Base-by-base conservation (phyloP, 2,888 invertebrate genomes). In the Standfussiana lucernea region DNA sequence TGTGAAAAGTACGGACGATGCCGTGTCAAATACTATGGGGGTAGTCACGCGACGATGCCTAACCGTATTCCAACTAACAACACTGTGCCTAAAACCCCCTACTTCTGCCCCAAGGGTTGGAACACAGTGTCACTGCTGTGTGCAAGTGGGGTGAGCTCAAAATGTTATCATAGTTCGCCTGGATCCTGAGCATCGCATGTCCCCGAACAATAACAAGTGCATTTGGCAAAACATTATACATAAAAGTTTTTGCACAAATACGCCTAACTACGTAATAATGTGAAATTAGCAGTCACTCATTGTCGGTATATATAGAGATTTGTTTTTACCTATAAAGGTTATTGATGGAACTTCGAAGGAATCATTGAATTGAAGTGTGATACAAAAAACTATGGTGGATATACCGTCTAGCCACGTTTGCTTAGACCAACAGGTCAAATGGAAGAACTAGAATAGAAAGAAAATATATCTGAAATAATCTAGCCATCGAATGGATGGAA, bases 161-260 rank as follows among this genome's bases (percentile, higher is more conserved):
- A 92, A 92, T 91, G 90, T 92, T 94, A 93, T 92, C 93, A 92
- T 89, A 89, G 90, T 92, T 93, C 53, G 79, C 90, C 92, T 83
- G 93, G 91, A 89, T 91, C 91, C 92, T 90, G 93, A 93, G 94
- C 93, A 94, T 91, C 91, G 96, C 96, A 95, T 96, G 96, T 93
- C 93, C 84, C 89, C 80, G 80, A 85, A 93, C 92, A 94, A 95
- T 96, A 95, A 96, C n/a, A 95, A 93, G 90, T 93, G 93, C 94
- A 94, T 93, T 93, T 91, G 90, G 93, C 92, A 81, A 82, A 85
- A 87, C 88, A 85, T 89, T 83, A 83, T 82, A 61, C 61, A 83
- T 79, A 80, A 88, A 86, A 88, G 83, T 75, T 85, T 88, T 85
- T 81, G 83, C 76, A 84, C 84, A 83, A 88, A 87, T 81, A 87